phyloP scores from a whole-genome alignment of 1,140 invertebrate genomes.

The Philopotamus ludificatus region DNA sequence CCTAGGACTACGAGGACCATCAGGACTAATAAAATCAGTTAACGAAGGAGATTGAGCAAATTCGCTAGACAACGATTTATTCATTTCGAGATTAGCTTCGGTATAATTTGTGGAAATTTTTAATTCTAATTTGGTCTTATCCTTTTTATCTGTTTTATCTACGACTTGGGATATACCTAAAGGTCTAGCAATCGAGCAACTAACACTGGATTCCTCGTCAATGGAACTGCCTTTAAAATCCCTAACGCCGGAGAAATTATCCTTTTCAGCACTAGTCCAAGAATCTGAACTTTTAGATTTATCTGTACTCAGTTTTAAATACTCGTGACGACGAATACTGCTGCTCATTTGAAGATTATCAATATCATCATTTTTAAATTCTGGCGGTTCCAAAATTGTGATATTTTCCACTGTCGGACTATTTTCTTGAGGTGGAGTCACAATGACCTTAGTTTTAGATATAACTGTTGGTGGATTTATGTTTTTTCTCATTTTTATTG shows the following conservation, averaged over 20 bases:
- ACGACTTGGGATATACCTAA: conserved; percentile 73
- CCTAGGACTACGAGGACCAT: conserved; percentile 51
- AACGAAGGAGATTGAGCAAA: conserved; percentile 47
- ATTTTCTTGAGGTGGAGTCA: conserved; percentile 55
- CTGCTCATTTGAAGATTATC: conserved; percentile 51
- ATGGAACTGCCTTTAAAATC: conserved; percentile 63
- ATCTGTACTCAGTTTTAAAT: conserved; percentile 62
- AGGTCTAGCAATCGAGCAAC: conserved; percentile 74
- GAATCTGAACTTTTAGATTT: conserved; percentile 66
- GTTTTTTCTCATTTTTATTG: conserved; percentile 21
- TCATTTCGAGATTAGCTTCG: conserved; percentile 51
- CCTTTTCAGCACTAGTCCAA: conserved; percentile 63
- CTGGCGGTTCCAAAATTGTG: conserved; percentile 51
- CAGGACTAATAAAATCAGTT: conserved; percentile 48
- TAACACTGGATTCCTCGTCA: conserved; percentile 75
- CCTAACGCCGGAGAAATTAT: conserved; percentile 58
- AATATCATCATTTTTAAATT: conserved; percentile 45
- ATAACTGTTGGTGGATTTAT: conserved; percentile 44
- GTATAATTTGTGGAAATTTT: conserved; percentile 55
- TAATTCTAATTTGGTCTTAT: conserved; percentile 52
- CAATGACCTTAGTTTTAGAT: conserved; percentile 57
- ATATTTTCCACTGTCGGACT: conserved; percentile 56
- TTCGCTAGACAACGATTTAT: conserved; percentile 51
- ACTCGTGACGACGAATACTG: conserved; percentile 52
- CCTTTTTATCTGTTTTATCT: conserved; percentile 59